Conservation (phyloP, 2,888 invertebrate genomes). For the Hemistola chrysoprasaria region DNA sequence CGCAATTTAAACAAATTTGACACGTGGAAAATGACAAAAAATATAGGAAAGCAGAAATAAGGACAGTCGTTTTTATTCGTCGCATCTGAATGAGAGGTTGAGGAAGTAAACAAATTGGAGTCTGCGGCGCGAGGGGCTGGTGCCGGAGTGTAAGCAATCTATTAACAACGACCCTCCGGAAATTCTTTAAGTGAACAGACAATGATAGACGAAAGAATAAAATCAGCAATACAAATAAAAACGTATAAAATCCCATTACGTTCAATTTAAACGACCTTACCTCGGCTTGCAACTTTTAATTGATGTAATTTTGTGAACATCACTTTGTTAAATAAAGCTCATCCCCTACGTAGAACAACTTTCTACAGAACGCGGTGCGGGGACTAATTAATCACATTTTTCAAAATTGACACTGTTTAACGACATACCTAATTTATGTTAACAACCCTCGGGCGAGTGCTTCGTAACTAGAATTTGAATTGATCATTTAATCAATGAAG, state of each 20-base stretch:
- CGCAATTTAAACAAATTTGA: constrained; percentile 22
- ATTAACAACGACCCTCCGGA: constrained; percentile 60
- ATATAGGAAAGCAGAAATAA: constrained; percentile 27
- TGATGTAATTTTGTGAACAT: constrained; percentile 37
- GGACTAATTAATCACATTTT: constrained; percentile 39
- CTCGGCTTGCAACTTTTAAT: constrained; percentile 41
- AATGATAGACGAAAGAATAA: constrained; percentile 43
- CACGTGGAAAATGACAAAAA: constrained; percentile 34
- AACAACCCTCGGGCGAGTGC: constrained; percentile 37
- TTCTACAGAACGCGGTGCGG: constrained; percentile 23
- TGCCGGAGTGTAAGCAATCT: constrained; percentile 56
- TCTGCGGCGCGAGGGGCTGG: constrained; percentile 37
- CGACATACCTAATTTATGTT: constrained; percentile 43
- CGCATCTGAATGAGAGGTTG: constrained; percentile 49
- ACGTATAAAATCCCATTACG: constrained; percentile 39
- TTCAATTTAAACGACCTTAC: constrained; percentile 39
- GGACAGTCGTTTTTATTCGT: constrained; percentile 42
- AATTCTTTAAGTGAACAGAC: constrained; percentile 60
- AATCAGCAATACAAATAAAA: constrained; percentile 43
- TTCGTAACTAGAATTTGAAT: constrained; percentile 54
- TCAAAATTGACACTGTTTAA: constrained; percentile 33
- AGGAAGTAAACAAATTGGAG: constrained; percentile 53
- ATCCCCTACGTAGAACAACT: constrained; percentile 23
- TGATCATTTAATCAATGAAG: constrained; percentile 52
- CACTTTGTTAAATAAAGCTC: constrained; percentile 36